Evolutionary conservation across 2,888 invertebrate species (phyloP), one percentile per base, ranked within the genome.

Genomic region (Cinara cedri): DNA sequence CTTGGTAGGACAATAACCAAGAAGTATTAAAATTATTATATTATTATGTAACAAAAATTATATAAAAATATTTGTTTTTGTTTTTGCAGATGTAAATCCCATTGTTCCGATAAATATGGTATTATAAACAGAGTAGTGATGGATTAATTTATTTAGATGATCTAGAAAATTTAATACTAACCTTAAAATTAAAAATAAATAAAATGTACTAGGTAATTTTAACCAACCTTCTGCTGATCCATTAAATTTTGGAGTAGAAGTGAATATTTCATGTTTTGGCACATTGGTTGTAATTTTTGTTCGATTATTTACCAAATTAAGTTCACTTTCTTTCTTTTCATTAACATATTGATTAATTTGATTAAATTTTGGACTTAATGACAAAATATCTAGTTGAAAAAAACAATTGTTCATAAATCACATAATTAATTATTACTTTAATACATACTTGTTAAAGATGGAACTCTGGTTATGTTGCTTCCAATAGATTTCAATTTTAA

Each of bases 401-500:
- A 70, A 49, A 26, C 1, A 9, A 62, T 26, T 6, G 34, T n/a
- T 16, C n/a, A 1, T 44, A 49, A 6, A 21, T 8, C 1, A 21
- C 24, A n/a, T n/a, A 46, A 9, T n/a, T n/a, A n/a, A n/a, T n/a
- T n/a, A n/a, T n/a, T n/a, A n/a, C n/a, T n/a, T n/a, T n/a, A n/a
- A n/a, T 34, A 60, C 51, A 60, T 78, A 78, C 78, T 78, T 70
- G 70, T 42, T 19, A n/a, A 60, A 4, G 34, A 4, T 11, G 70
- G 70, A 70, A 19, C 16, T n/a, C 49, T 60, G 0, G 68, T 70
- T 42, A 60, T 60, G 42, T 62, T 78, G 42, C 49, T 78, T 3
- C 60, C 51, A 13, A 70, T 9, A 1, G 78, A 78, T 78, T 70
- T 70, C 4, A 78, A 42, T 62, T 78, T 78, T 51, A 78, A 70